A percentile compares a stretch with the other conserved stretches of the same genome.
Evolutionary conservation across 2,113 vertebrate genomes (phyloP).

Genomic region (Polypterus bichir): DNA sequence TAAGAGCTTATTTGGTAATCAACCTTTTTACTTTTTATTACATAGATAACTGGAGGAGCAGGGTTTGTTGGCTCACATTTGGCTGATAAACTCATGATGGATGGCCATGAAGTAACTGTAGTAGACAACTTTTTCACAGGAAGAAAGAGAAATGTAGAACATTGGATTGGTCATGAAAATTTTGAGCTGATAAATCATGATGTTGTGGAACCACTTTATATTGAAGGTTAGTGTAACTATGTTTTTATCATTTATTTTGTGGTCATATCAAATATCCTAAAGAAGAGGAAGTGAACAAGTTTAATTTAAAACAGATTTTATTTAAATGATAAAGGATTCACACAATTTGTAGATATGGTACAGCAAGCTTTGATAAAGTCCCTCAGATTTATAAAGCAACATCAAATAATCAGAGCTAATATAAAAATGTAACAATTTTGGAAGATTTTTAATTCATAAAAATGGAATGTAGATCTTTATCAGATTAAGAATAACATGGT

Average conservation of each 20-base stretch:
- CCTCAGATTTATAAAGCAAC: too few relatives aligned
- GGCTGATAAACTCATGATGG: conserved; percentile 98
- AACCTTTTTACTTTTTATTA: conserved; percentile 20
- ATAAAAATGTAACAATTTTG: too few relatives aligned
- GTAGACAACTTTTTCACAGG: conserved; percentile 99
- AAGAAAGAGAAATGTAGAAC: conserved; percentile 94
- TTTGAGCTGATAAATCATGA: conserved; percentile 98
- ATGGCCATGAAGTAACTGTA: conserved; percentile 95
- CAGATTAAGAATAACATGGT: too few relatives aligned
- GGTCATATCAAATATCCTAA: too few relatives aligned
- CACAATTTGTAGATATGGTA: too few relatives aligned
- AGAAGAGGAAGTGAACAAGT: too few relatives aligned
- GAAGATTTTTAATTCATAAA: too few relatives aligned
- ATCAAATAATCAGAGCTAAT: too few relatives aligned
- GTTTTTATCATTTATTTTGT: neutral
- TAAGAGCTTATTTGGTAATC: conserved; percentile 35
- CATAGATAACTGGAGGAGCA: conserved; percentile 89
- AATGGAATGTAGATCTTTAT: too few relatives aligned
- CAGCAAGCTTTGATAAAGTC: too few relatives aligned
- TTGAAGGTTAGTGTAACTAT: conserved; percentile 69
- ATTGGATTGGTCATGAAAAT: conserved; percentile 98
- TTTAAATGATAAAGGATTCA: too few relatives aligned
- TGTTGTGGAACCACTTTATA: conserved; percentile 93
- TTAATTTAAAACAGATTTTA: too few relatives aligned
- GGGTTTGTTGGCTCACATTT: conserved; percentile 97